Percentiles rank a stretch among this genome's conserved stretches.
Conservation (phyloP, 2,888 invertebrate species). For the Andrena marginata region DNA sequence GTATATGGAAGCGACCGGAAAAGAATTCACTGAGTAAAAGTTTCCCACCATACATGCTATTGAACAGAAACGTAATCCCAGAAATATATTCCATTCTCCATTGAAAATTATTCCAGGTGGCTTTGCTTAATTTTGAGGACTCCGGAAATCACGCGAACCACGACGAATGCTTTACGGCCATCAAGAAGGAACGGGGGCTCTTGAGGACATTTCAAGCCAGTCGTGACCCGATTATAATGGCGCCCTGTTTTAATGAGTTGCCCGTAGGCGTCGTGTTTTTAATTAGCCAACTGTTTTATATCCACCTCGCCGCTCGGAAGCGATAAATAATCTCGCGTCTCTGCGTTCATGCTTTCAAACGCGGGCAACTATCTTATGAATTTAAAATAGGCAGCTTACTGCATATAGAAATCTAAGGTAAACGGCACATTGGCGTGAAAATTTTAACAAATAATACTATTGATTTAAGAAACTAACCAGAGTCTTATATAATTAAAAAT, state of each 20-base stretch:
- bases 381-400: neutral
- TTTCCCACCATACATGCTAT: too few relatives aligned
- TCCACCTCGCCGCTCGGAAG: neutral
- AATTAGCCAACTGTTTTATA: conserved; percentile 26
- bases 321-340: conserved; percentile 13
- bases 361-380: neutral
- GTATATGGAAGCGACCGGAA: too few relatives aligned
- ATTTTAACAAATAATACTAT: too few relatives aligned
- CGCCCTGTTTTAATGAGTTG: conserved; percentile 9
- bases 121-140: neutral
- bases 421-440: too few relatives aligned
- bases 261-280: conserved; percentile 8
- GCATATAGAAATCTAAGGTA: too few relatives aligned
- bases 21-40: too few relatives aligned
- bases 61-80: neutral
- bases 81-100: neutral
- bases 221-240: conserved; percentile 31
- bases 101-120: neutral
- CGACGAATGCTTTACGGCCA: conserved; percentile 10
- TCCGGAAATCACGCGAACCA: neutral
- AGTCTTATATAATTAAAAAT: too few relatives aligned
- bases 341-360: neutral
- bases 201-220: conserved; percentile 15
- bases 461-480: too few relatives aligned
- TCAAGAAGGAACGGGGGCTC: conserved; percentile 2